Evolutionary conservation across 2,888 invertebrate species (phyloP).

Genomic region (Tetrapedia diversipes): DNA sequence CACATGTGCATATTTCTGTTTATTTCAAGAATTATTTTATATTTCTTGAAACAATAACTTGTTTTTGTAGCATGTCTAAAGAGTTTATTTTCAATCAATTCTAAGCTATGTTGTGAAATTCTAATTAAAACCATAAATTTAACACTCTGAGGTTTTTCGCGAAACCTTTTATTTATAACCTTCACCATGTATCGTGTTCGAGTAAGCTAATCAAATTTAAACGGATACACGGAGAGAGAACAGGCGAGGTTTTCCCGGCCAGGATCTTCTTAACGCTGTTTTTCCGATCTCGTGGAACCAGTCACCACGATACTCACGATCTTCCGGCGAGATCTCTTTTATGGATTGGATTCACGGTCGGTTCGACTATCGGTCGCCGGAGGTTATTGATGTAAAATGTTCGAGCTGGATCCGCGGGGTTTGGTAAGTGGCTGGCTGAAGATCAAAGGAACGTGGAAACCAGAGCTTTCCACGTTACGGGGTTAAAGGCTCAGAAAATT

Average conservation of each 20-base stretch:
- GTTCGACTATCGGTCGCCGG: constrained; percentile 41
- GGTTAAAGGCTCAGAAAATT: constrained; percentile 67
- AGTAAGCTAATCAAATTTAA: constrained; percentile 21
- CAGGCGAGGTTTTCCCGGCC: background rate
- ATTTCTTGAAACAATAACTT: no score
- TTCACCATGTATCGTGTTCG: no score
- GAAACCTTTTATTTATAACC: no score
- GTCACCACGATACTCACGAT: constrained; percentile 24
- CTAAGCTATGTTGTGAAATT: no score
- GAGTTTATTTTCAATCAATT: no score
- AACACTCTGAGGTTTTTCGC: no score
- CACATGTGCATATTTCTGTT: no score
- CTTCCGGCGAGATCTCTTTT: constrained; percentile 34
- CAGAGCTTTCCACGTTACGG: constrained; percentile 53
- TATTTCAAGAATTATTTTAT: no score
- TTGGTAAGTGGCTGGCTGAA: constrained; percentile 68
- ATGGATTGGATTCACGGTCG: constrained; percentile 45
- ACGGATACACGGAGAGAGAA: constrained; percentile 1
- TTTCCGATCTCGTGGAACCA: constrained; percentile 14
- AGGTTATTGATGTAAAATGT: constrained; percentile 65
- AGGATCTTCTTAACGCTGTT: constrained; percentile 21
- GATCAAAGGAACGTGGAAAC: constrained; percentile 72
- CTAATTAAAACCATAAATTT: no score
- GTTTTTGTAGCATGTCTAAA: no score
- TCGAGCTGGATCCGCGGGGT: constrained; percentile 53